Percentiles rank a stretch among this genome's conserved stretches.
phyloP scores from a whole-genome alignment of 1,140 invertebrate species.

The Nilaparvata lugens region DNA sequence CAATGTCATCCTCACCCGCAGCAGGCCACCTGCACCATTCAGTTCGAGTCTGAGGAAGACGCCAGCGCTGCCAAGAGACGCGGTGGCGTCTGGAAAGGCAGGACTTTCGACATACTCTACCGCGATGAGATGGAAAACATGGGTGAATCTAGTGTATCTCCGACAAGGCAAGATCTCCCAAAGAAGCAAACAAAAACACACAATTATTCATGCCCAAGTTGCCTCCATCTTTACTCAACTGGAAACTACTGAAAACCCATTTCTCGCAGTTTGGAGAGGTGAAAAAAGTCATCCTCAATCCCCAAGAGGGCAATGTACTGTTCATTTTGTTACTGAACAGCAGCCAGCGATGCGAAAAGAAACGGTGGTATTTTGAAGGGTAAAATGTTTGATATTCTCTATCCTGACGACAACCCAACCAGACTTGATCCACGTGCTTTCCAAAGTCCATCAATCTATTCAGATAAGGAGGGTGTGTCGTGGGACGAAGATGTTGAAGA shows the following conservation, averaged over 20 bases:
- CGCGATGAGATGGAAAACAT: not conserved
- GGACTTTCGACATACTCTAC: not conserved
- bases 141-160: not conserved
- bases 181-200: not conserved
- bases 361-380: not conserved
- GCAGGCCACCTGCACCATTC: not conserved
- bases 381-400: not conserved
- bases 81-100: not conserved
- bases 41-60: not conserved
- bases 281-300: not conserved
- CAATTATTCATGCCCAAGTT: not conserved
- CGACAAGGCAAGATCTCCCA: not conserved
- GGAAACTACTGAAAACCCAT: conserved; percentile 7
- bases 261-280: conserved; percentile 13
- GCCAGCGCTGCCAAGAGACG: not conserved
- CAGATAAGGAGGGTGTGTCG: no score
- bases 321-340: not conserved
- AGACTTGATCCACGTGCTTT: no score
- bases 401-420: no score
- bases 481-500: no score
- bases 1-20: not conserved
- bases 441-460: no score
- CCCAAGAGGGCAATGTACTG: not conserved
- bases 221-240: conserved; percentile 1
- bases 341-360: not conserved